A percentile compares a stretch with the other conserved stretches of the same genome.
These are phyloP conservation scores for Oreochromis grahami DNA, from an alignment of 2,797 vertebrate species.

Conservation along the genomic window DNA sequence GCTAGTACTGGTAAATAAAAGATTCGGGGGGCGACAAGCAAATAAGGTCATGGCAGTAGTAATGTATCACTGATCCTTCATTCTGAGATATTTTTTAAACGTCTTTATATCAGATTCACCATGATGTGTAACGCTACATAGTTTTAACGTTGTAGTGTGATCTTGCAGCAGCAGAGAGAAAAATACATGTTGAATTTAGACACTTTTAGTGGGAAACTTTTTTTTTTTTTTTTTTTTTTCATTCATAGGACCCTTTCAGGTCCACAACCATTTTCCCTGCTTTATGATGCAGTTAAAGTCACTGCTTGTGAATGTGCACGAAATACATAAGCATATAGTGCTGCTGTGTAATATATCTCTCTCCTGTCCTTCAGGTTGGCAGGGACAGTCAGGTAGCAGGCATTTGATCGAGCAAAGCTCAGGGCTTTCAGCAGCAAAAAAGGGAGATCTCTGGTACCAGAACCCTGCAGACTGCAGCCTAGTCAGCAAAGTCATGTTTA, in stretches of 20 bases:
- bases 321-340: background rate
- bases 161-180: background rate
- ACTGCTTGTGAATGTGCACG: background rate
- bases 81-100: background rate
- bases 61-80: background rate
- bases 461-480: background rate
- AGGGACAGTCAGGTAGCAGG: constrained; percentile 46
- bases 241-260: background rate
- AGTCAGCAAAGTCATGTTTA: constrained; percentile 22
- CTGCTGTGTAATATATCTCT: constrained; percentile 25
- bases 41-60: background rate
- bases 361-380: constrained; percentile 38
- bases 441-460: background rate
- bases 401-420: constrained; percentile 36
- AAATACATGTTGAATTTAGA: background rate
- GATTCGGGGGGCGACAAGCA: background rate
- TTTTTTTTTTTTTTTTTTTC: accelerated
- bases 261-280: background rate
- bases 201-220: background rate
- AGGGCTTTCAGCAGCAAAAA: constrained; percentile 20
- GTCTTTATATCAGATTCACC: background rate
- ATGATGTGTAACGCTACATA: background rate
- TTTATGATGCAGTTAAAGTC: background rate
- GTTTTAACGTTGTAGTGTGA: background rate
- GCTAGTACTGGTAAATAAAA: background rate